Base-by-base conservation (phyloP, 2,113 vertebrate species). In the Benitochromis conjunctus region DNA sequence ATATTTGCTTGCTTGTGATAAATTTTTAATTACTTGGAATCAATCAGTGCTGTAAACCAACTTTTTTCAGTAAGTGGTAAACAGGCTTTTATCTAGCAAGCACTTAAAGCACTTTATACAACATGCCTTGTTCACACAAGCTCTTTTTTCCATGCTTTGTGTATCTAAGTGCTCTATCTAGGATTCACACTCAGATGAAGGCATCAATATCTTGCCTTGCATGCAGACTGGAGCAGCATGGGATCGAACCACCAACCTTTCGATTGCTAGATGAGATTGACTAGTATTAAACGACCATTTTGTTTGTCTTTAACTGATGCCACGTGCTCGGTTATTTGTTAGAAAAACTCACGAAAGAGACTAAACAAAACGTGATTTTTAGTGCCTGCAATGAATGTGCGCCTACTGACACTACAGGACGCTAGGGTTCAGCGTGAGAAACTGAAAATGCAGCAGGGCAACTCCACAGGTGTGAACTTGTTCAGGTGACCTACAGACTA, bases 391-490 rank as follows among this genome's bases (percentile, higher is more conserved):
- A 26, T 51, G 14, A 74, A 51, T 55, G 34, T 31, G 38, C 11
- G 43, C 24, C 21, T 3, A 3, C 3, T 54, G 58, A 60, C 21
- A 80, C 21, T 5, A 57, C 7, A 36, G 53, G 29, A 78, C 83
- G 19, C 11, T 3, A 18, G 0, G 3, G 53, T 48, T 38, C 29
- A 1, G 18, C 11, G 29, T 36, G 74, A 79, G 16, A 88, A 77
- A 82, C 79, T 83, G 9, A 57, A 21, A 36, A 80, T 43, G 21
- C 21, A 41, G 18, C 38, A n/a, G 18, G 18, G 79, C 57, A 2
- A 79, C 43, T 85, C 38, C 11, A 78, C 91, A 88, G 89, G 80
- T 92, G 91, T 79, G 48, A 94, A 94, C 87, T 85, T 90, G 90
- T 89, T 86, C 81, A 66, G 77, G 56, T 88, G 62, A 79, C 79